These are phyloP conservation scores for Homarus americanus DNA, from an alignment of 1,140 invertebrate species.

Conservation along the genomic window DNA sequence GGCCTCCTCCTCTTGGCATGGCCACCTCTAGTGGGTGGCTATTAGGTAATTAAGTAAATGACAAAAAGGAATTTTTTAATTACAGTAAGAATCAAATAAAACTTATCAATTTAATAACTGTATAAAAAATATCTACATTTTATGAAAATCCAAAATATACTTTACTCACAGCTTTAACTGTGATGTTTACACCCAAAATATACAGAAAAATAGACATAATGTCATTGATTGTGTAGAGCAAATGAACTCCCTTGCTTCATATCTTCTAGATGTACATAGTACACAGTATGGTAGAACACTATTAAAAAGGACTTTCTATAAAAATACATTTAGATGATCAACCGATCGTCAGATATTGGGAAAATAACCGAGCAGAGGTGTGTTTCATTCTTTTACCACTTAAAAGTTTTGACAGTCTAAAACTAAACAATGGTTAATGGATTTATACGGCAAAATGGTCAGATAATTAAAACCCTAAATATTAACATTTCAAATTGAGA, in stretches of 20 bases:
- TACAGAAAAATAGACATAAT: neutral
- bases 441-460: no score
- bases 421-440: no score
- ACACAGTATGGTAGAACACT: neutral
- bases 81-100: neutral
- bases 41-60: no score
- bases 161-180: neutral
- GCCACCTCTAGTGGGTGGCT: no score
- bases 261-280: neutral
- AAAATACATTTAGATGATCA: neutral
- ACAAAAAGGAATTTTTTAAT: no score
- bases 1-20: no score
- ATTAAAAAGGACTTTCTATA: neutral
- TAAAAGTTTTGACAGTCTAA: no score
- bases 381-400: neutral
- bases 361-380: neutral
- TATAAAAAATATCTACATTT: conserved; percentile 41
- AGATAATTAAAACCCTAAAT: no score
- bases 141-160: conserved; percentile 14
- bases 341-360: neutral
- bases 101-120: neutral
- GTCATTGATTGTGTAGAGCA: neutral
- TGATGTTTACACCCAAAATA: neutral
- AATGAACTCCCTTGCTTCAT: neutral
- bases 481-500: no score